phyloP scores from a whole-genome alignment of 2,797 vertebrate species.

The Harpagifer antarcticus region DNA sequence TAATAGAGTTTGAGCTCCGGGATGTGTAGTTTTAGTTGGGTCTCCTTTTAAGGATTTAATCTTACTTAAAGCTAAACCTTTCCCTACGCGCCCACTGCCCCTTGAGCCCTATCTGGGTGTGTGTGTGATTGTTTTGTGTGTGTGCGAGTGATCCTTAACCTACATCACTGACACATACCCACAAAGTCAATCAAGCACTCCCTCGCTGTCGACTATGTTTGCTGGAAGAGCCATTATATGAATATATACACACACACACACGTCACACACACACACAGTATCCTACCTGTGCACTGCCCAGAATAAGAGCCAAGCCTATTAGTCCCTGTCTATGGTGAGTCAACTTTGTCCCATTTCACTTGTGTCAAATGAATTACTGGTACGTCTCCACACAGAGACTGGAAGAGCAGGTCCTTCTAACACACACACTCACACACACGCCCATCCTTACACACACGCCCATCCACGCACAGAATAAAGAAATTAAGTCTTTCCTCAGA shows the following conservation, averaged over 20 bases:
- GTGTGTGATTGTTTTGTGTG: not conserved
- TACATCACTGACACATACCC: constrained; percentile 1
- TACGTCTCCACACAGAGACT: not conserved
- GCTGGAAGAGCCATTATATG: constrained; percentile 39
- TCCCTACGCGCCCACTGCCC: constrained; percentile 30
- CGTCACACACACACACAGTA: not conserved
- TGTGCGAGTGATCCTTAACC: constrained; percentile 14
- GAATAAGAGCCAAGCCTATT: not conserved
- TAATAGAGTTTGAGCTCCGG: not conserved
- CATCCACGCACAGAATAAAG: not conserved
- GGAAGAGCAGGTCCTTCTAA: constrained; percentile 29
- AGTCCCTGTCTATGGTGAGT: constrained; percentile 8
- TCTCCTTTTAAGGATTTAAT: not conserved
- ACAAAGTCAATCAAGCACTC: constrained; percentile 70
- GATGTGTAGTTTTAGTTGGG: not conserved
- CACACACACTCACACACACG: constrained; percentile 3
- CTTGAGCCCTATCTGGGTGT: constrained; percentile 15
- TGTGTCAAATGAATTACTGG: not conserved
- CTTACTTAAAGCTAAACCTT: not conserved
- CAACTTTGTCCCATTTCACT: not conserved
- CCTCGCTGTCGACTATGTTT: constrained; percentile 23
- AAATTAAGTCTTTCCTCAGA: not conserved
- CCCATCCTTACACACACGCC: not conserved
- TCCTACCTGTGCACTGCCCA: too few species aligned
- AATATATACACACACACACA: constrained; percentile 22